Percentiles rank a stretch among this genome's conserved stretches.
phyloP scores from a whole-genome alignment of 1,140 invertebrate genomes.

The Teleopsis dalmanni region DNA sequence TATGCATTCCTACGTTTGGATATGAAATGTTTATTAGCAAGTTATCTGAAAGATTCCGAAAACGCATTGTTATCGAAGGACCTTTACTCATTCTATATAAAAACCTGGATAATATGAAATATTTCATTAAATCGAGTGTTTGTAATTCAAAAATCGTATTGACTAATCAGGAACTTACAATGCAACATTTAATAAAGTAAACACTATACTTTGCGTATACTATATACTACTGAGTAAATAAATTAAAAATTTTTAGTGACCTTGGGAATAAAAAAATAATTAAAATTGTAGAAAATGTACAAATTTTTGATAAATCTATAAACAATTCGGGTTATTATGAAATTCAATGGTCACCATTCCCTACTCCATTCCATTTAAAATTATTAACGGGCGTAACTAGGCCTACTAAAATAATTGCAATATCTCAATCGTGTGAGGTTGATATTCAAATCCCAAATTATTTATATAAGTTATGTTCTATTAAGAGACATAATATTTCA shows the following conservation, averaged over 20 bases:
- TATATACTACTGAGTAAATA: background rate
- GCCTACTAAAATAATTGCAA: conserved; percentile 5
- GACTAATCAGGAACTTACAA: too few species aligned
- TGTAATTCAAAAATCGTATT: too few species aligned
- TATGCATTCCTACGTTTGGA: background rate
- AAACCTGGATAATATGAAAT: too few species aligned
- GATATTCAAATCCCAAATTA: conserved; percentile 5
- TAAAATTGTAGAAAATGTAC: background rate
- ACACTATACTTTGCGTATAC: background rate
- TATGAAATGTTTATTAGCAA: background rate
- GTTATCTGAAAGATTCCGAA: background rate
- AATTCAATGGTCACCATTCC: conserved; percentile 3
- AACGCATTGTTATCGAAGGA: conserved; percentile 3
- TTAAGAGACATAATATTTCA: background rate
- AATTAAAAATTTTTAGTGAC: background rate
- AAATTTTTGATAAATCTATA: background rate
- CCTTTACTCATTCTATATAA: too few species aligned
- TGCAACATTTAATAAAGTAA: background rate
- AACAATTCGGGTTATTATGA: conserved; percentile 1
- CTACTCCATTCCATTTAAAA: conserved; percentile 10
- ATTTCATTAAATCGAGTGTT: too few species aligned
- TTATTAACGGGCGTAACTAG: background rate
- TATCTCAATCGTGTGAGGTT: background rate
- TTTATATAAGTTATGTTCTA: conserved; percentile 3
- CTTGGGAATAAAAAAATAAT: background rate